Evolutionary conservation across 2,888 invertebrate species (phyloP).

Genomic region (Colletes collaris): DNA sequence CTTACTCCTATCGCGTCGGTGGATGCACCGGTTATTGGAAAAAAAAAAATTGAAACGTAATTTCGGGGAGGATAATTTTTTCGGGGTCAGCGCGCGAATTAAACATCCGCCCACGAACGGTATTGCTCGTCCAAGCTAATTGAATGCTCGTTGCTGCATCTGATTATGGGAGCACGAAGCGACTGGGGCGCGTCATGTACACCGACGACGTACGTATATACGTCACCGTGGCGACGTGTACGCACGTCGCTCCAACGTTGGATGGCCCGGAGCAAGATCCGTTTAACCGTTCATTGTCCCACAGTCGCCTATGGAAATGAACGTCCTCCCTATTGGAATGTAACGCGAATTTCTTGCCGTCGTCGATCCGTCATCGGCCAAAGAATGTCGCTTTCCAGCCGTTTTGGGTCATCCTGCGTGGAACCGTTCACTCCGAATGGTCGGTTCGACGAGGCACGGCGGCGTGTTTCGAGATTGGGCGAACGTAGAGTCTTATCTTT

Average conservation of each 20-base stretch:
- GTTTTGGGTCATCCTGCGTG: too few relatives aligned
- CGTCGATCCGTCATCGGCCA: too few relatives aligned
- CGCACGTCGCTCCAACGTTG: slow-evolving; percentile 39
- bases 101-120: slow-evolving; percentile 39
- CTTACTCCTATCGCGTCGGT: too few relatives aligned
- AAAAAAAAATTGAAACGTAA: background rate
- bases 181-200: slow-evolving; percentile 59
- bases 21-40: background rate
- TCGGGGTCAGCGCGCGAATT: slow-evolving; percentile 31
- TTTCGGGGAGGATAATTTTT: background rate
- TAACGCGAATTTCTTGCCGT: too few relatives aligned
- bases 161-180: slow-evolving; percentile 19
- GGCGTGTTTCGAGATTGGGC: too few relatives aligned
- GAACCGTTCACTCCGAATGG: too few relatives aligned
- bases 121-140: slow-evolving; percentile 62
- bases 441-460: too few relatives aligned
- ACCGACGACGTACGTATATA: slow-evolving; percentile 50
- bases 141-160: slow-evolving; percentile 72
- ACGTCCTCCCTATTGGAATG: slow-evolving; percentile 14
- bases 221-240: slow-evolving; percentile 46
- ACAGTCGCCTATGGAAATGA: slow-evolving; percentile 59
- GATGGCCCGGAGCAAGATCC: slow-evolving; percentile 58
- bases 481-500: too few relatives aligned
- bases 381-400: too few relatives aligned
- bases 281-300: slow-evolving; percentile 64